Evolutionary conservation across 2,888 invertebrate genomes (phyloP).

Genomic region (Tenthredo distinguenda): DNA sequence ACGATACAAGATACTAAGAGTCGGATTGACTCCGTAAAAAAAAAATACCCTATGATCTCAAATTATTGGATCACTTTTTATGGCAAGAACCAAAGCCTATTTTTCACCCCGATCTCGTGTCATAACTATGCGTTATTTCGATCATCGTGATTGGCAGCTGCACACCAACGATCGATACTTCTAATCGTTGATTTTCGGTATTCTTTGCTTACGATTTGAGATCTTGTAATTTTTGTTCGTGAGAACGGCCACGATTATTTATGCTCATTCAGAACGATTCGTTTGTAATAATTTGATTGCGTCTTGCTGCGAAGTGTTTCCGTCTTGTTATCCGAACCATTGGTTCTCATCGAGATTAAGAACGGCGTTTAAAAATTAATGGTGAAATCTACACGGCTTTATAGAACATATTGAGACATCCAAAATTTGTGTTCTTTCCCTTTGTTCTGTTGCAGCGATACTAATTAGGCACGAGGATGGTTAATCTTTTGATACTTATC

Average conservation of each 20-base stretch:
- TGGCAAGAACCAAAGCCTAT: too few species aligned
- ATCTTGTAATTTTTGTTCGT: background rate
- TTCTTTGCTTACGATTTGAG: background rate
- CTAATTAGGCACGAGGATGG: background rate
- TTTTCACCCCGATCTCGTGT: too few species aligned
- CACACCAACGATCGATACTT: background rate
- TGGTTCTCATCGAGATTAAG: background rate
- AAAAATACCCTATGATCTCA: too few species aligned
- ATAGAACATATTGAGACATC: background rate
- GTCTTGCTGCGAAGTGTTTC: background rate
- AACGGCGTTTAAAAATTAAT: background rate
- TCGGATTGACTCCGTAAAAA: too few species aligned
- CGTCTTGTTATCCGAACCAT: background rate
- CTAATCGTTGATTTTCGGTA: background rate
- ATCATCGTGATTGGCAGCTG: background rate
- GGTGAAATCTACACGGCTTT: background rate
- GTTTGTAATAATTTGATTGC: conserved; percentile 25
- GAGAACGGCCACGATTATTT: background rate
- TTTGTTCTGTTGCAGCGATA: background rate
- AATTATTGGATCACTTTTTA: too few species aligned
- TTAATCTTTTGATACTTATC: background rate
- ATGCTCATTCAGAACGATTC: conserved; percentile 6
- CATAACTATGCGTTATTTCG: too few species aligned
- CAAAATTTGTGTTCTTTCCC: background rate
- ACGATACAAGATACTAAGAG: too few species aligned